These are phyloP conservation scores for Hypomesus transpacificus DNA, from an alignment of 2,113 vertebrate species.

Conservation along the genomic window DNA sequence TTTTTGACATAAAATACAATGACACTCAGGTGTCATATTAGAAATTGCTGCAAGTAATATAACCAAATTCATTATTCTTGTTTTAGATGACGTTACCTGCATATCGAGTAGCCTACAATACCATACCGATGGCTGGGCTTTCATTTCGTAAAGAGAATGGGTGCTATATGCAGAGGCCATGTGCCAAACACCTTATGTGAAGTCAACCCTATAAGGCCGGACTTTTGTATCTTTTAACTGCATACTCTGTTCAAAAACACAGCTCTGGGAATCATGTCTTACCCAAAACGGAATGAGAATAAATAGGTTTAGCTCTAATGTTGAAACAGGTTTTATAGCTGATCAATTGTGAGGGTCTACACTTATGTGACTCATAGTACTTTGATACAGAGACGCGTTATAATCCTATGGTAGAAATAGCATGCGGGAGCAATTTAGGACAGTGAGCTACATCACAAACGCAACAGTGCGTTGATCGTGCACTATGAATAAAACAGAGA, in stretches of 20 bases:
- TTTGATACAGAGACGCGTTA: too few species aligned
- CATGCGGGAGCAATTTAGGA: conserved; percentile 47
- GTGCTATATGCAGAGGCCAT: background rate
- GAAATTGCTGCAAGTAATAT: too few species aligned
- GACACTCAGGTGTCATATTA: too few species aligned
- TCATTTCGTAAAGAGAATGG: background rate
- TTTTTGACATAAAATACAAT: too few species aligned
- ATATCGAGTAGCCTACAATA: background rate
- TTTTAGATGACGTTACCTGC: too few species aligned
- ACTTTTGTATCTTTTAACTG: background rate
- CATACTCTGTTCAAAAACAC: too few species aligned
- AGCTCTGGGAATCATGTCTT: too few species aligned
- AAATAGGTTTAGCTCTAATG: too few species aligned
- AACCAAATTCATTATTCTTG: too few species aligned
- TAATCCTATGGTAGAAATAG: background rate
- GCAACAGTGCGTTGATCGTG: conserved; percentile 36
- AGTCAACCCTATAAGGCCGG: too few species aligned
- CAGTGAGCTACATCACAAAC: conserved; percentile 31
- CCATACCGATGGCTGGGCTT: background rate
- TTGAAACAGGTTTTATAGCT: background rate
- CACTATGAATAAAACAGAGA: conserved; percentile 39
- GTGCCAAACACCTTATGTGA: background rate
- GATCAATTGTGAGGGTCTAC: background rate
- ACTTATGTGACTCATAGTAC: background rate
- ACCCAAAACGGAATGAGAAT: too few species aligned